phyloP scores from a whole-genome alignment of 2,888 invertebrate genomes.

The Harmothoe impar region DNA sequence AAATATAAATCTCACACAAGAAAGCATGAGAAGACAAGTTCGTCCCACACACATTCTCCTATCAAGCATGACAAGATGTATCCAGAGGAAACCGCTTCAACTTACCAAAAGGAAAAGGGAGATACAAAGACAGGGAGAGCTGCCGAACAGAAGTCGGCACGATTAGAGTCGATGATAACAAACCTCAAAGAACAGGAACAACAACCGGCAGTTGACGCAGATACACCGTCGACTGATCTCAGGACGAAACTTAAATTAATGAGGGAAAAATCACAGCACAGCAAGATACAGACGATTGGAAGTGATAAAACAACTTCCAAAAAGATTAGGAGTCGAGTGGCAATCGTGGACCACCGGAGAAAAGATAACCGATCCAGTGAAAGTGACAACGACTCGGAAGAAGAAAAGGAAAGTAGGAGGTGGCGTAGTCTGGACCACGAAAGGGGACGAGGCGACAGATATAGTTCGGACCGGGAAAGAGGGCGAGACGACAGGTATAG shows the following conservation, averaged over 20 bases:
- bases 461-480: conserved; percentile 1
- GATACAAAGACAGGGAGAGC: background rate
- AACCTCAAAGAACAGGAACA: conserved; percentile 5
- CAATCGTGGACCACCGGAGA: background rate
- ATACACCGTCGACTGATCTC: background rate
- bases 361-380: background rate
- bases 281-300: background rate
- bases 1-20: too few species aligned
- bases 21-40: too few species aligned
- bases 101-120: too few species aligned
- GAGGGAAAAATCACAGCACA: background rate
- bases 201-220: background rate
- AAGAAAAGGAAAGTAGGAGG: background rate
- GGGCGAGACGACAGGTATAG: background rate
- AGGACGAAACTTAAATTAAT: background rate
- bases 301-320: background rate
- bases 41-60: too few species aligned
- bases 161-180: background rate
- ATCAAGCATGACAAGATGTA: too few species aligned
- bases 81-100: too few species aligned
- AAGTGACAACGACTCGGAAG: background rate
- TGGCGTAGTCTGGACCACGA: background rate
- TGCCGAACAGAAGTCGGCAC: background rate
- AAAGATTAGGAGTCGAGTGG: background rate
- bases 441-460: background rate